Conservation (phyloP, 2,113 vertebrate species). For the Gymnorhina tibicen region DNA sequence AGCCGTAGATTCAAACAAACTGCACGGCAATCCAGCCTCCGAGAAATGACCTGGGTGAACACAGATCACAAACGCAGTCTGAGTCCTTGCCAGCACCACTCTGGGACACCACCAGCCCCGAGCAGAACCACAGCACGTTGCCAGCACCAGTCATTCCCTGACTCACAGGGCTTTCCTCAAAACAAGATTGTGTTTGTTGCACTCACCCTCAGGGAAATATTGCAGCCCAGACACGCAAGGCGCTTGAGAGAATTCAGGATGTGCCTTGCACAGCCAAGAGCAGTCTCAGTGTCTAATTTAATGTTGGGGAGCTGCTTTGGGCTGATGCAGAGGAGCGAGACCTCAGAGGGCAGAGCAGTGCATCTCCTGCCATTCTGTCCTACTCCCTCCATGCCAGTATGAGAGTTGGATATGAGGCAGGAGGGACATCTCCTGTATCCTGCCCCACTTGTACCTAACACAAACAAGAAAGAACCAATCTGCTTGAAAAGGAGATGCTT, state of each 20-base stretch:
- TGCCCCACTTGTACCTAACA: neutral
- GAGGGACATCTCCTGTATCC: rapidly evolving
- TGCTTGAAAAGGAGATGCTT: neutral
- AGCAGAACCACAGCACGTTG: neutral
- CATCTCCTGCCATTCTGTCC: neutral
- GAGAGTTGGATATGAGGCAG: neutral
- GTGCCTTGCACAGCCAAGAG: neutral
- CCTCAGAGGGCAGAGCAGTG: neutral
- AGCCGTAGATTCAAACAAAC: neutral
- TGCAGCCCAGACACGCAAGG: neutral
- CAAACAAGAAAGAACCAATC: neutral
- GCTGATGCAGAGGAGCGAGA: neutral
- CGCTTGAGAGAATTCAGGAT: neutral
- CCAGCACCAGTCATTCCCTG: neutral
- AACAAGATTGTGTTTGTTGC: neutral
- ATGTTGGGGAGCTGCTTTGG: neutral
- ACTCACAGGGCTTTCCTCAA: neutral
- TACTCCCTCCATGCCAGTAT: neutral
- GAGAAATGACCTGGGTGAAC: neutral
- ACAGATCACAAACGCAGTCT: neutral
- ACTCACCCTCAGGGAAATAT: neutral
- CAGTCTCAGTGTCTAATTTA: neutral
- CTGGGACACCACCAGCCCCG: neutral
- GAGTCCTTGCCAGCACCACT: neutral
- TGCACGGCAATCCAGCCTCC: neutral